Base-by-base conservation (phyloP, 1,140 invertebrate genomes). In the Bombus impatiens region DNA sequence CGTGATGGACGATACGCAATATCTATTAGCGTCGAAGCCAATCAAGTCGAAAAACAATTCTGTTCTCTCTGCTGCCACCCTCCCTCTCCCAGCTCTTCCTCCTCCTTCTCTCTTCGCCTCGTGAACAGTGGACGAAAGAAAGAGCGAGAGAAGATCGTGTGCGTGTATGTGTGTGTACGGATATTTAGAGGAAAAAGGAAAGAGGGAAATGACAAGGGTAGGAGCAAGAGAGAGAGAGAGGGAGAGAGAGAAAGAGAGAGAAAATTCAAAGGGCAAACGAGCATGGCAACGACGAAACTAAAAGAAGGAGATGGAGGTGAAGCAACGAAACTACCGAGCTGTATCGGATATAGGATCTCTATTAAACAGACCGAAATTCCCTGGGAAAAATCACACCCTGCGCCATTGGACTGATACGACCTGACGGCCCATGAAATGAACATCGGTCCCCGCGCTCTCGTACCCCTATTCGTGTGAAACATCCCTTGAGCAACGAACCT, bases 401-500 rank as follows among this genome's bases (percentile, higher is more conserved):
- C 86, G 91, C 91, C 91, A 93, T 92, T 92, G 90, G 90, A 92
- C 92, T 93, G 93, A 94, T 92, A 88, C 90, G 92, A 94, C 67
- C 91, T 92, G 94, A 93, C 94, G 94, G 93, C 90, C 93, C 94
- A 94, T 95, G 94, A 94, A 95, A 94, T 95, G 93, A 94, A 94
- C 93, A 92, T 91, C 91, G 89, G 87, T 92, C 89, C 86, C 86
- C 87, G 87, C 79, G 80, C 82, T 74, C 76, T 83, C 78, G 72
- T 78, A 57, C 37, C 47, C 53, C 70, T 35, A 4, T 59, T 67
- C 80, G 59, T 57, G 62, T 75, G 65, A n/a, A 71, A 44, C 74
- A 72, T 88, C 84, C 87, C 84, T 86, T 82, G 78, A 88, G 78
- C 87, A 86, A 89, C 85, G 79, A 71, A 85, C 47, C 76, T 81